Base-by-base conservation (phyloP, 2,797 vertebrate species). In the Amblyopsis hoosieri region DNA sequence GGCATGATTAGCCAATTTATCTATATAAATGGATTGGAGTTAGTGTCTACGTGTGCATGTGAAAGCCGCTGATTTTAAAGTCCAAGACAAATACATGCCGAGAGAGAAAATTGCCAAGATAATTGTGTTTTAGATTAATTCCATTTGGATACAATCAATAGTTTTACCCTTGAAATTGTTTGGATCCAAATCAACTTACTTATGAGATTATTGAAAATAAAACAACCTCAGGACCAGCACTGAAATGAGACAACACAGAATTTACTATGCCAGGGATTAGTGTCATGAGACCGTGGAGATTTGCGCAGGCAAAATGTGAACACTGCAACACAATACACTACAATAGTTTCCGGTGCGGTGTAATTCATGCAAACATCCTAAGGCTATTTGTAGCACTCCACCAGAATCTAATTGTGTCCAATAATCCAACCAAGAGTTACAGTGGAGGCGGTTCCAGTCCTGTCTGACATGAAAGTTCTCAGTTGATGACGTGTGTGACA, bases 1-100 rank as follows among this genome's bases (percentile, higher is more conserved):
- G 83, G 87, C 87, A 89, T 91, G 90, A 92, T 93, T 93, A 92
- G 90, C 87, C 88, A 89, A 92, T 93, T 93, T 93, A 93, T 93
- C 91, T 92, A 88, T 87, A 87, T 93, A 93, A 93, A 93, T 92
- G 91, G 92, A 93, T 92, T 91, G 82, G 90, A 88, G 81, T 86
- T 85, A 85, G 80, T 69, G 75, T 79, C 74, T 80, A 60, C 46
- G 72, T 78, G 66, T 75, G 75, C 67, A 62, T 88, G 81, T 72
- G 61, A 69, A 80, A 76, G 68, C 77, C 60, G 64, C 71, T 82
- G 83, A 91, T 89, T 90, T 87, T 78, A 81, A 82, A 75, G 73
- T 74, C 62, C 47, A 54, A 76, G 78, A 84, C 69, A 86, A 89
- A 82, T 80, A 85, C 87, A 84, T 72, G 78, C 73, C 45, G 8